A percentile compares a stretch with the other conserved stretches of the same genome.
Conservation (phyloP, 1,140 invertebrate genomes). For the Caenorhabditis inopinata region DNA sequence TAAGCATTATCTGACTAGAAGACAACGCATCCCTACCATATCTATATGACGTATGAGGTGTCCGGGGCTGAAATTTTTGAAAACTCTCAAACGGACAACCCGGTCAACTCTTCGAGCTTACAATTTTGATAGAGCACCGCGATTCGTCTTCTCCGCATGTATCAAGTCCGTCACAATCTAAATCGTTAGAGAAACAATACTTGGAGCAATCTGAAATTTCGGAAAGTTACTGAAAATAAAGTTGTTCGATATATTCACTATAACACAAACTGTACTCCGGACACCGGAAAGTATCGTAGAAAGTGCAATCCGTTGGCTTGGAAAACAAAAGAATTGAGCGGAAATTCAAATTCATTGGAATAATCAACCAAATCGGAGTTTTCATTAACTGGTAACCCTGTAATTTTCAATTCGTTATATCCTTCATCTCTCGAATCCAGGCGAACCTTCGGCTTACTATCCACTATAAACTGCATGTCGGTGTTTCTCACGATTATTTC, state of each 20-base stretch:
- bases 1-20: slow-evolving; percentile 34
- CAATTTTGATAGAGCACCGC: background rate
- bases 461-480: background rate
- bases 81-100: background rate
- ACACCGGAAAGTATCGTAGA: background rate
- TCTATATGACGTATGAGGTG: slow-evolving; percentile 5
- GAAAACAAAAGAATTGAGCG: slow-evolving; percentile 20
- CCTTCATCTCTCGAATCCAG: background rate
- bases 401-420: background rate
- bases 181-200: background rate
- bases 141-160: slow-evolving; percentile 39
- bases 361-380: background rate
- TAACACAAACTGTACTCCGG: background rate
- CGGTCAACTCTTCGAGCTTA: background rate
- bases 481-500: slow-evolving; percentile 19
- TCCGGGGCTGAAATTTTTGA: background rate
- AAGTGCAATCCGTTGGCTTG: background rate
- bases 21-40: slow-evolving; percentile 33
- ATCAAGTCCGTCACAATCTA: slow-evolving; percentile 22
- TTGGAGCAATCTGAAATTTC: background rate
- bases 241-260: background rate
- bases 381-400: slow-evolving; percentile 5
- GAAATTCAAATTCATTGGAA: slow-evolving; percentile 38
- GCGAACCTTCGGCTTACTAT: background rate
- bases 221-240: background rate